Percentiles rank a stretch among this genome's conserved stretches.
Conservation (phyloP, 2,113 vertebrate genomes). For the Aldabrachelys gigantea region DNA sequence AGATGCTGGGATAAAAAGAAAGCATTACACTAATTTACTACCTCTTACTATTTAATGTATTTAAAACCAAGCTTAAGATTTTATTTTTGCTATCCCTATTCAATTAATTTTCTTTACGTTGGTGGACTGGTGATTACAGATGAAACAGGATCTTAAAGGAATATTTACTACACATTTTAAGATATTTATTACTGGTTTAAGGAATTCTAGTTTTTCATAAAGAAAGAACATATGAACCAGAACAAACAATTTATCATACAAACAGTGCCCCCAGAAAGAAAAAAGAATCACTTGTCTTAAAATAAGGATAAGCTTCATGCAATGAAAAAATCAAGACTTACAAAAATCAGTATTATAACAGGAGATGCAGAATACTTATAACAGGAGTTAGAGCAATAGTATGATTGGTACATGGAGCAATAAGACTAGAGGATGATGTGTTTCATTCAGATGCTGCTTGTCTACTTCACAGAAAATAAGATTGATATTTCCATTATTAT, state of each 20-base stretch:
- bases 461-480: background rate
- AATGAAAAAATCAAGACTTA: background rate
- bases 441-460: background rate
- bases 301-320: background rate
- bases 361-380: background rate
- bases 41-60: fast-evolving
- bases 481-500: background rate
- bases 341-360: background rate
- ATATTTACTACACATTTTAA: background rate
- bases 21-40: background rate
- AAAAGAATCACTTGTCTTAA: background rate
- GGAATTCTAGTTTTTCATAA: background rate
- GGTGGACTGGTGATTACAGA: background rate
- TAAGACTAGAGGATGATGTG: background rate
- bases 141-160: background rate
- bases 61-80: background rate
- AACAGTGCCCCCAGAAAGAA: background rate
- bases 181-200: background rate
- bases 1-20: background rate
- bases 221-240: background rate
- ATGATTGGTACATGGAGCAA: background rate
- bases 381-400: background rate
- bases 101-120: background rate
- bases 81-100: background rate
- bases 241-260: background rate